Evolutionary conservation across 2,113 vertebrate species (phyloP).

Genomic region (Bubo blakistoni): DNA sequence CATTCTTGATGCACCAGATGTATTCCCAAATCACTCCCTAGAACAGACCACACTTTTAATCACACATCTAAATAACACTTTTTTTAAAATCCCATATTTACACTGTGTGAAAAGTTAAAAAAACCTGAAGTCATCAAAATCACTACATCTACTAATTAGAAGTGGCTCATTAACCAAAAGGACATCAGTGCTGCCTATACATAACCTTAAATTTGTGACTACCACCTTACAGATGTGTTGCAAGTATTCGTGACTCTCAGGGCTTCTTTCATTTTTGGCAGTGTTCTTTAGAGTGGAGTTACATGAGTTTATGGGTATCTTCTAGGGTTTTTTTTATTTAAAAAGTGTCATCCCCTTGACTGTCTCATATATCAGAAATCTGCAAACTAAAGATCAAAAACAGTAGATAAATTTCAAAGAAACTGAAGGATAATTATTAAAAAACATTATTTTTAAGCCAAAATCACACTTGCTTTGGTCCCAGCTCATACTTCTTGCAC

Average conservation of each 20-base stretch:
- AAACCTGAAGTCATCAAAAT: neutral
- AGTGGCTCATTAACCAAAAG: neutral
- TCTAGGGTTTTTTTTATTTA: neutral
- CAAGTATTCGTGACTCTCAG: neutral
- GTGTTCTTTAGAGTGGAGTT: neutral
- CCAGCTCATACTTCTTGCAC: neutral
- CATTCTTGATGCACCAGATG: conserved; percentile 25
- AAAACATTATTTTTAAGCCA: neutral
- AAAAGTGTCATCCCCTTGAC: neutral
- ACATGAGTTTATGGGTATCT: neutral
- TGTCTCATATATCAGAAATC: neutral
- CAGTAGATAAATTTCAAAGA: neutral
- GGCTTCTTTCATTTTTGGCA: neutral
- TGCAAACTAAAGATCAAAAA: neutral
- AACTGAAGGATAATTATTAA: neutral
- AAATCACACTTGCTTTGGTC: neutral
- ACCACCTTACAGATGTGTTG: neutral
- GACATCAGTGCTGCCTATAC: neutral
- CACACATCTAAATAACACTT: neutral
- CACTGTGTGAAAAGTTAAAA: neutral
- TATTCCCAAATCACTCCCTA: conserved; percentile 18
- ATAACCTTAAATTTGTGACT: neutral
- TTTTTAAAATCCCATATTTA: neutral
- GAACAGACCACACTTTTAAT: conserved; percentile 16
- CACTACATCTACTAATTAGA: neutral